Evolutionary conservation across 2,888 invertebrate genomes (phyloP).

Genomic region (Ypsolopha scabrella): DNA sequence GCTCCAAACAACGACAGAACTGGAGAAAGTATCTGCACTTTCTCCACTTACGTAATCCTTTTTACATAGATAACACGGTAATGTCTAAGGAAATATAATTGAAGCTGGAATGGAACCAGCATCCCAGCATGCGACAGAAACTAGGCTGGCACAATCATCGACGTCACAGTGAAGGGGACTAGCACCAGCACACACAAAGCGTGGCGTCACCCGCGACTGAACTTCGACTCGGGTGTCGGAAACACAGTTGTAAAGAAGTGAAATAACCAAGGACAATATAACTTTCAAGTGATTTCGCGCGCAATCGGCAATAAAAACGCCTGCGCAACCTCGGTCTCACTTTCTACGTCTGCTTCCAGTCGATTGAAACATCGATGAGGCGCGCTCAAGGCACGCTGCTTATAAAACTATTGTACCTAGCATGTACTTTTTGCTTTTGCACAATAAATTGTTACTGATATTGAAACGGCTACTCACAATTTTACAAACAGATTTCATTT

Average conservation of each 20-base stretch:
- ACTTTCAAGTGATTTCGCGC: conserved; percentile 71
- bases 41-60: not conserved
- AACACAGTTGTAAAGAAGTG: conserved; percentile 65
- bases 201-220: conserved; percentile 44
- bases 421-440: no score
- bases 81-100: no score
- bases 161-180: conserved; percentile 49
- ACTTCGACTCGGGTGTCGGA: conserved; percentile 59
- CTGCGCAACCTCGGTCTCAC: conserved; percentile 67
- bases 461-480: no score
- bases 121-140: not conserved
- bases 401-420: no score
- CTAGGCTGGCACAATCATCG: conserved; percentile 6
- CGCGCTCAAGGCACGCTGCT: no score
- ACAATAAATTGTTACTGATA: no score
- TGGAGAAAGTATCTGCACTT: not conserved
- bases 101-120: not conserved
- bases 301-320: conserved; percentile 67
- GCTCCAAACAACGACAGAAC: not conserved
- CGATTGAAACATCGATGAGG: conserved; percentile 33
- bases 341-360: conserved; percentile 49
- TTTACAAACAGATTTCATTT: no score
- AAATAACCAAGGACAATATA: conserved; percentile 65
- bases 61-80: no score
- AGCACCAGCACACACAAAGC: conserved; percentile 35